Conservation (phyloP, 2,113 vertebrate species). For the Cyanoramphus novaezelandiae region DNA sequence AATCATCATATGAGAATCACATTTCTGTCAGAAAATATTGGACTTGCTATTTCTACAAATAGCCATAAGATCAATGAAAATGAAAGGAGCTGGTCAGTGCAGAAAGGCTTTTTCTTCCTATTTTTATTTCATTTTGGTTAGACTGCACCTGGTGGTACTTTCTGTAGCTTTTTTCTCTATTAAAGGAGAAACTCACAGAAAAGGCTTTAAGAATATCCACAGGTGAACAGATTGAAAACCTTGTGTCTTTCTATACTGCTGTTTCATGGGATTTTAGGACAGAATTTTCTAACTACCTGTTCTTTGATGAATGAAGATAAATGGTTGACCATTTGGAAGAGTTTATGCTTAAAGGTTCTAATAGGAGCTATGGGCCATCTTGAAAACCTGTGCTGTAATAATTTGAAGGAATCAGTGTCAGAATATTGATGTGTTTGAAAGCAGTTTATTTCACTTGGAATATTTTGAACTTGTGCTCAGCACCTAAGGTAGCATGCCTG, state of each 20-base stretch:
- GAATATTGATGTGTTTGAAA: conserved; percentile 35
- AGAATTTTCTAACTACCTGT: neutral
- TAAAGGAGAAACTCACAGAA: neutral
- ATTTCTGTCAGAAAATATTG: neutral
- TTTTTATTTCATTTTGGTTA: neutral
- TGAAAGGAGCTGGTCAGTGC: neutral
- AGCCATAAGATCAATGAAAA: neutral
- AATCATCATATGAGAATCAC: neutral
- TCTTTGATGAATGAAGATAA: neutral
- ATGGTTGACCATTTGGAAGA: neutral
- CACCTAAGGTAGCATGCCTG: neutral
- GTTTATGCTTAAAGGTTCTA: neutral
- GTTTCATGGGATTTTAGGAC: neutral
- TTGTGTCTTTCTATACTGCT: neutral
- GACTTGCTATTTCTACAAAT: neutral
- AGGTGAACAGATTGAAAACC: neutral
- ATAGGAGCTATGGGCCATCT: neutral
- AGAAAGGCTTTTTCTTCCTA: neutral
- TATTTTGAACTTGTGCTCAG: neutral
- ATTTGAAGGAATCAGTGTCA: neutral
- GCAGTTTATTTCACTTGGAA: conserved; percentile 39
- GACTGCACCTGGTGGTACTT: neutral
- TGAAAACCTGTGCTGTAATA: neutral
- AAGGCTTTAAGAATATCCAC: conserved; percentile 13
- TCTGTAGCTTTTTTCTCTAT: neutral